Evolutionary conservation across 2,113 vertebrate species (phyloP), one percentile per base, ranked within the genome.

Genomic region (Pseudolaguvia tuberculata): DNA sequence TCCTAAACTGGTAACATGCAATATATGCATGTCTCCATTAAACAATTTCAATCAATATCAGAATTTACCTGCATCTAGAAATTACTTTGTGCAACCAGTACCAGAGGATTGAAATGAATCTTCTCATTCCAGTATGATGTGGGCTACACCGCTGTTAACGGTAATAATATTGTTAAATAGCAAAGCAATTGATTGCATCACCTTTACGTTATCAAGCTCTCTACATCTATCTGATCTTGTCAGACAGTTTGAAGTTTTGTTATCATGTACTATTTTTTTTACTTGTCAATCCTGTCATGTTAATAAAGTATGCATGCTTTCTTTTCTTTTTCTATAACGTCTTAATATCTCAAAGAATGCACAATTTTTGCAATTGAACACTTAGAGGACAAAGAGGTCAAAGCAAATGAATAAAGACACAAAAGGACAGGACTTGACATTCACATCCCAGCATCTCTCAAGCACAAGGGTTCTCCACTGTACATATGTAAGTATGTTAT

Each of bases 401-500:
- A 62, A 85, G 59, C 83, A 78, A 62, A 85, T 56, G 47, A 78
- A 81, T 57, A 77, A 77, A 86, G 81, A 87, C 77, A 83, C 69
- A 71, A 18, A 77, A 79, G 72, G 74, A 81, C 80, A 84, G 76
- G 76, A 82, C 79, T 79, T 66, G 78, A 85, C 84, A 88, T 84
- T 87, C 87, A 89, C 83, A 84, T 72, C 65, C 83, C 57, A 78
- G 87, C 86, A 87, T 88, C 87, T 86, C 85, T 88, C 84, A 89
- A 88, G 86, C 85, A 87, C 80, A 88, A 89, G 91, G 89, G 87
- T 90, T 88, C 84, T 87, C 89, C 89, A 91, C 89, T 91, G 90
- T 90, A 91, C 89, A 89, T 92, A 91, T 90, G 87, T 88, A 90
- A 85, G 88, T 89, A 91, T 91, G 89, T 89, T 79, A 82, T 48